phyloP scores from a whole-genome alignment of 2,888 invertebrate genomes.

The Amphipoea oculea region DNA sequence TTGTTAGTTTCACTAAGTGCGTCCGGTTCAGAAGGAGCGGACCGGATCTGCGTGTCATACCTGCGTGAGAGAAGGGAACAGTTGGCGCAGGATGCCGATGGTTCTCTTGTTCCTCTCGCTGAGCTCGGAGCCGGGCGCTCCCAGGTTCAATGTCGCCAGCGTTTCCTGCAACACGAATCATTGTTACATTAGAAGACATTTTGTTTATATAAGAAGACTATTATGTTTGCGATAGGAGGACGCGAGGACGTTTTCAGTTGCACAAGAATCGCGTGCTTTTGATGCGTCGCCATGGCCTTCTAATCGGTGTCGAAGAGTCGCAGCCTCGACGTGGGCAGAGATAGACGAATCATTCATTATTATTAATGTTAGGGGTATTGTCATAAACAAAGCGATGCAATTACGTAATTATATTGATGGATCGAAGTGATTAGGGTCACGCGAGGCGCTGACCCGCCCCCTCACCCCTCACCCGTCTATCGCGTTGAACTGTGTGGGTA shows the following conservation, averaged over 20 bases:
- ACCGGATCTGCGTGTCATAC: conserved; percentile 81
- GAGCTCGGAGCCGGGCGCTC: conserved; percentile 91
- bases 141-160: conserved; percentile 92
- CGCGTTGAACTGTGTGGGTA: conserved; percentile 4
- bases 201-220: neutral
- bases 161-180: conserved; percentile 89
- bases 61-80: conserved; percentile 94
- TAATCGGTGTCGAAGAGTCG: conserved; percentile 49
- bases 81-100: conserved; percentile 93
- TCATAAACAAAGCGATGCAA: conserved; percentile 55
- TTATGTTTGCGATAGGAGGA: neutral
- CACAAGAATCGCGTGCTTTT: conserved; percentile 21
- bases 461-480: conserved; percentile 12
- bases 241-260: conserved; percentile 11
- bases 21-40: neutral
- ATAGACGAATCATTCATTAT: conserved; percentile 48
- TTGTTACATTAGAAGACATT: neutral
- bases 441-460: conserved; percentile 65
- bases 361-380: conserved; percentile 33
- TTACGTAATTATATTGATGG: conserved; percentile 72
- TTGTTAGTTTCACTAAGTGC: conserved; percentile 4
- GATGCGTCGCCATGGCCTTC: conserved; percentile 41
- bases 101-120: conserved; percentile 94
- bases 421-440: conserved; percentile 71
- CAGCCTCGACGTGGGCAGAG: conserved; percentile 38